Conservation (phyloP, 2,888 invertebrate species). For the Tiphia femorata region DNA sequence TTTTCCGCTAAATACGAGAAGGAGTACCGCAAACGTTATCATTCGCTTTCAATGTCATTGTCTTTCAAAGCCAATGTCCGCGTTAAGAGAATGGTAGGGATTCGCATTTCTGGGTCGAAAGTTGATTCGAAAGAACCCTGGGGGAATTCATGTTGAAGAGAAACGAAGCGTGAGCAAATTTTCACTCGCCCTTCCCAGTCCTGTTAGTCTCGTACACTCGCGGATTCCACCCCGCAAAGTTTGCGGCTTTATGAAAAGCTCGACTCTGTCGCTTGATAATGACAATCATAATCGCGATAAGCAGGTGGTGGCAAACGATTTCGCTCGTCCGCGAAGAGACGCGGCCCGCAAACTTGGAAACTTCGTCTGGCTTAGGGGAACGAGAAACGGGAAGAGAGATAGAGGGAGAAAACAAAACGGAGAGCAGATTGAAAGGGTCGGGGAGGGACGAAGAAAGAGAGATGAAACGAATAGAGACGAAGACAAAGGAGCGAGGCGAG, state of each 20-base stretch:
- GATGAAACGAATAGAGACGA: too few species aligned
- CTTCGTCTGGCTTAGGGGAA: conserved; percentile 19
- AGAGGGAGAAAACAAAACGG: background rate
- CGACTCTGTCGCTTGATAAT: conserved; percentile 31
- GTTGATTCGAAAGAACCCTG: too few species aligned
- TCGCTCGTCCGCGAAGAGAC: conserved; percentile 20
- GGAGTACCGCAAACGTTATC: too few species aligned
- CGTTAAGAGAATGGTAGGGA: too few species aligned
- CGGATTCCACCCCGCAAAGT: conserved; percentile 20
- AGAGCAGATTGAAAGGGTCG: background rate
- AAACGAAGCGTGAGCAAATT: too few species aligned
- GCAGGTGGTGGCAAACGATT: conserved; percentile 38
- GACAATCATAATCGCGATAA: conserved; percentile 46
- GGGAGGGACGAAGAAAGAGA: background rate
- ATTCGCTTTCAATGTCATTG: too few species aligned
- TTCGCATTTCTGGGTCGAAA: too few species aligned
- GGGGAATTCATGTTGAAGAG: too few species aligned
- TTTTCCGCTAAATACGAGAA: too few species aligned
- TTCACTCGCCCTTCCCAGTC: background rate
- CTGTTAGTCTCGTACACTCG: background rate
- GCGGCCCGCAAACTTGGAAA: conserved; percentile 27
- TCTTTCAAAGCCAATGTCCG: too few species aligned
- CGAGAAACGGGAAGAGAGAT: conserved; percentile 8
- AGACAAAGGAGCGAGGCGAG: background rate
- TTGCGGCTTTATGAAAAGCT: conserved; percentile 28